A percentile compares a stretch with the other conserved stretches of the same genome.
phyloP scores from a whole-genome alignment of 2,888 invertebrate genomes.

The Epistrophe grossulariae region DNA sequence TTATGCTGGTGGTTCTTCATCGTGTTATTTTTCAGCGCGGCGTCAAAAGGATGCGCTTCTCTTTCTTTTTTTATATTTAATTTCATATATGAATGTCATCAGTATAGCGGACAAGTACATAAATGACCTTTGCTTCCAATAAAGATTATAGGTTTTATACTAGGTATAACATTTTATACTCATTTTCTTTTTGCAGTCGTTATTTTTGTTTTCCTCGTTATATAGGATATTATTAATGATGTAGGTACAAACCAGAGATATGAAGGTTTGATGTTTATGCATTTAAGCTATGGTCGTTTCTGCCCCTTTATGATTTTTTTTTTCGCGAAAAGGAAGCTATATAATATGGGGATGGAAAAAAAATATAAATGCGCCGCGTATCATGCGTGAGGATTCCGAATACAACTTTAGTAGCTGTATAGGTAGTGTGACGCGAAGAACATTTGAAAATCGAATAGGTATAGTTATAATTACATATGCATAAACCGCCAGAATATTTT shows the following conservation, averaged over 20 bases:
- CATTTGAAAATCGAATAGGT: neutral
- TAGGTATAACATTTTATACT: constrained; percentile 1
- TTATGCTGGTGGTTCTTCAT: neutral
- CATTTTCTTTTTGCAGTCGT: constrained; percentile 1
- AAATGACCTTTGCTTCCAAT: constrained; percentile 36
- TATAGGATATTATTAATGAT: constrained; percentile 34
- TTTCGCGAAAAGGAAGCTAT: neutral
- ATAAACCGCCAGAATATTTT: no score
- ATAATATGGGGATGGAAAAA: neutral
- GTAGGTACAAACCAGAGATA: constrained; percentile 6
- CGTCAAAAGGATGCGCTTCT: constrained; percentile 30
- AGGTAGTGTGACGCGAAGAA: neutral
- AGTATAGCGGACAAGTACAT: constrained; percentile 30
- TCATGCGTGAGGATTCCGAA: neutral
- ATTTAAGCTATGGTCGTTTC: neutral
- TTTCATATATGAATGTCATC: neutral
- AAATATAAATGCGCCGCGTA: constrained; percentile 5
- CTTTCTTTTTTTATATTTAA: constrained; percentile 27
- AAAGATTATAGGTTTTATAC: constrained; percentile 7
- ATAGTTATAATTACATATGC: neutral
- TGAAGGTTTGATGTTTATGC: neutral
- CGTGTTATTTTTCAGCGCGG: constrained; percentile 26
- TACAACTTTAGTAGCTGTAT: neutral
- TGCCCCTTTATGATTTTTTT: neutral
- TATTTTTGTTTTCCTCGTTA: neutral